A percentile compares a stretch with the other conserved stretches of the same genome.
phyloP scores from a whole-genome alignment of 2,113 vertebrate genomes.

The Pachycephala philippinensis region DNA sequence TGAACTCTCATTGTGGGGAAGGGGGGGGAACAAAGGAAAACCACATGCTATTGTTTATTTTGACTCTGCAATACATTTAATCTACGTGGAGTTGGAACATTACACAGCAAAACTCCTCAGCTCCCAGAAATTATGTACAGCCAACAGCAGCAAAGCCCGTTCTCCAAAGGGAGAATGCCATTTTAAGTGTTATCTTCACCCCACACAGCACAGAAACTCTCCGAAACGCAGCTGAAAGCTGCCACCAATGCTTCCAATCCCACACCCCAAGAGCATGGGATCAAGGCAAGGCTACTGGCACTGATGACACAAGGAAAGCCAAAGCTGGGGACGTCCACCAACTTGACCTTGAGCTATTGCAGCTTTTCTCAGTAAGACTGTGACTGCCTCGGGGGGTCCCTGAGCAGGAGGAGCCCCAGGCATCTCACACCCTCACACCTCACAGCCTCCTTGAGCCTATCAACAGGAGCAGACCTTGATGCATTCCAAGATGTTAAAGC shows the following conservation, averaged over 20 bases:
- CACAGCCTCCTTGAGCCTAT: not conserved
- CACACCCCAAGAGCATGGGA: not conserved
- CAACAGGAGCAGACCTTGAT: not conserved
- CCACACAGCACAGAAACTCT: not conserved
- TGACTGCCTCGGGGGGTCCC: no score
- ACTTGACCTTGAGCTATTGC: not conserved
- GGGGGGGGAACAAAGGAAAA: not conserved
- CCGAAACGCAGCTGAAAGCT: not conserved
- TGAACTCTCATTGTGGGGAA: not conserved
- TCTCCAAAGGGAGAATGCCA: not conserved
- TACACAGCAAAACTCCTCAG: not conserved
- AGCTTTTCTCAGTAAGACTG: not conserved
- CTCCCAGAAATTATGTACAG: not conserved
- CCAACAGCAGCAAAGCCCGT: not conserved
- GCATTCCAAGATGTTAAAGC: not conserved
- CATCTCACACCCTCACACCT: not conserved
- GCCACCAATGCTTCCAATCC: not conserved
- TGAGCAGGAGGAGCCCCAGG: not conserved
- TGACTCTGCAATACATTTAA: not conserved
- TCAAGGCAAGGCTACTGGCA: not conserved
- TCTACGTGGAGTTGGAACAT: not conserved
- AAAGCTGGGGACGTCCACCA: not conserved
- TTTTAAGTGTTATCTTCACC: not conserved
- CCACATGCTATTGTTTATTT: conserved; percentile 4
- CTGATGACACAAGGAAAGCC: not conserved